These are phyloP conservation scores for Pantherophis guttatus DNA, from an alignment of 2,113 vertebrate genomes.

Conservation along the genomic window DNA sequence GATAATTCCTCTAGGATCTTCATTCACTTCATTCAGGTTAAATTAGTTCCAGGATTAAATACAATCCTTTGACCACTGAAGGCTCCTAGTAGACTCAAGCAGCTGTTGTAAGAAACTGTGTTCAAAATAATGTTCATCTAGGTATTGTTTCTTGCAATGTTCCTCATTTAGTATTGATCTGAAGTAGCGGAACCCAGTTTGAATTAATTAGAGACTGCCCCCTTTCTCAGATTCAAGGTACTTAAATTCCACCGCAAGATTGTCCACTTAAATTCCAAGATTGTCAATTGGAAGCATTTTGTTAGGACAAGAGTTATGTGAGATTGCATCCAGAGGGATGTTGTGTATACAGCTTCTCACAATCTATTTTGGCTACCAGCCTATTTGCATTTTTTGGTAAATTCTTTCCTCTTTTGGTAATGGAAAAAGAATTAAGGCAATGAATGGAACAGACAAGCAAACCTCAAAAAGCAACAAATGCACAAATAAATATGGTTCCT, in stretches of 20 bases:
- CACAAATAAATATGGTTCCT: slow-evolving; percentile 1
- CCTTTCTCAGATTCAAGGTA: background rate
- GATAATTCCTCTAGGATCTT: background rate
- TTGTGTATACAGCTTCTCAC: background rate
- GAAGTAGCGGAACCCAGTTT: background rate
- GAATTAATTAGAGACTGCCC: background rate
- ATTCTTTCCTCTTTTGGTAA: background rate
- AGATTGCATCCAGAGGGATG: background rate
- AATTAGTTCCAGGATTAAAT: background rate
- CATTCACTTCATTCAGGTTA: background rate
- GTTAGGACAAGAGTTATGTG: background rate
- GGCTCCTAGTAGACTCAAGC: background rate
- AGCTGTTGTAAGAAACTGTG: background rate
- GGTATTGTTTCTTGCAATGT: background rate
- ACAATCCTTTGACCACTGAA: background rate
- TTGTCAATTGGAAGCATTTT: background rate
- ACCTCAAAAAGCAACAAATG: background rate
- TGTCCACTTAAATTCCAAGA: background rate
- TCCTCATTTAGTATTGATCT: background rate
- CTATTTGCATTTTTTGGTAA: background rate
- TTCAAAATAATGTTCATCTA: background rate
- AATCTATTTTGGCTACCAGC: background rate
- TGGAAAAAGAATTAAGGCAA: background rate
- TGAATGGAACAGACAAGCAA: background rate
- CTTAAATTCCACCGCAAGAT: background rate